Percentiles rank a stretch among this genome's conserved stretches.
These are phyloP conservation scores for Lacerta viridis DNA, from an alignment of 2,797 vertebrate species.

Conservation along the genomic window DNA sequence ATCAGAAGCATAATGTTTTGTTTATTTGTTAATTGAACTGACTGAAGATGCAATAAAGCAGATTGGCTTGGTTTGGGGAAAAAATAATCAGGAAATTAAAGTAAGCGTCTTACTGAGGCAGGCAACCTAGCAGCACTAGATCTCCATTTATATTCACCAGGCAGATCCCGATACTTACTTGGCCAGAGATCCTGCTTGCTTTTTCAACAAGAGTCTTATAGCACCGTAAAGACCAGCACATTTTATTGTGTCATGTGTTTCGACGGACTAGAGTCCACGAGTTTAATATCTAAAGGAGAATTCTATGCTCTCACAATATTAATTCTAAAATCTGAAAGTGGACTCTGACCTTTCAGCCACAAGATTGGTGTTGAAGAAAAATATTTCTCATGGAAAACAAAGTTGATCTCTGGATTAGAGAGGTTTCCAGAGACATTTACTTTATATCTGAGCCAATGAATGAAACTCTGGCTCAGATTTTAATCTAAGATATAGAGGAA, in stretches of 20 bases:
- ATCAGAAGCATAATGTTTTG: constrained; percentile 15
- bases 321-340: neutral
- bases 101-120: neutral
- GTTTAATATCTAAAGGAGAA: neutral
- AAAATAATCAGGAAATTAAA: neutral
- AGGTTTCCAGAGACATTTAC: neutral
- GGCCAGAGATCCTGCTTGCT: neutral
- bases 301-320: neutral
- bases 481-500: too few species aligned
- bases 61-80: neutral
- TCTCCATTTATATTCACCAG: neutral
- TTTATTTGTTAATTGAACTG: constrained; percentile 23
- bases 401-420: neutral
- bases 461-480: neutral
- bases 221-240: too few species aligned
- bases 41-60: constrained; percentile 18
- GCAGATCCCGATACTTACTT: neutral
- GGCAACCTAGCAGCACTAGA: neutral
- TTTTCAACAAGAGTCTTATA: neutral
- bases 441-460: neutral
- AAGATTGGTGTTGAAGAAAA: too few species aligned
- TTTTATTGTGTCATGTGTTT: too few species aligned
- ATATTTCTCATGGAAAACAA: neutral
- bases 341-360: neutral
- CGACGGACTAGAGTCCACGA: too few species aligned